Evolutionary conservation across 2,797 vertebrate species (phyloP).

Genomic region (Artibeus jamaicensis): DNA sequence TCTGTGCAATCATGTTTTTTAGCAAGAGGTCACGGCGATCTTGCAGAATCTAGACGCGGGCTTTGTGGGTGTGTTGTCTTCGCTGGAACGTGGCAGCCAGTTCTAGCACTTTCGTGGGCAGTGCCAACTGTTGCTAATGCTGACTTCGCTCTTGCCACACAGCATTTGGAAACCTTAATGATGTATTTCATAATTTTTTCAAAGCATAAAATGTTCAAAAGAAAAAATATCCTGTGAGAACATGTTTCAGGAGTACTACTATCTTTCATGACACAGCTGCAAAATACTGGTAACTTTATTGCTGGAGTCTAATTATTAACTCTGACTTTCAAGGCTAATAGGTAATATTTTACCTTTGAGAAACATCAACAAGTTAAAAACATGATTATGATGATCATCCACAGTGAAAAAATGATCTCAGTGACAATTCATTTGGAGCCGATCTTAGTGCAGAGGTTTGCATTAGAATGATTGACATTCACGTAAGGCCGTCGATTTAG

Average conservation of each 20-base stretch:
- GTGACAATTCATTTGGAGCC: background rate
- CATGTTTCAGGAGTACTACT: background rate
- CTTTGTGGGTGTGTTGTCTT: constrained; percentile 57
- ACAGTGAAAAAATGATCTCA: background rate
- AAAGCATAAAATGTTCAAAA: constrained; percentile 20
- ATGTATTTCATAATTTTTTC: constrained; percentile 35
- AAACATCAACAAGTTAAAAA: background rate
- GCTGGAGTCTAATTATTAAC: background rate
- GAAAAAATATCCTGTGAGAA: background rate
- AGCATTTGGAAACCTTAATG: background rate
- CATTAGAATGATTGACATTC: background rate
- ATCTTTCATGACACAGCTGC: background rate
- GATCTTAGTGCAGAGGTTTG: background rate
- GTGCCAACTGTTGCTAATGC: background rate
- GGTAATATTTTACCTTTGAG: constrained; percentile 23
- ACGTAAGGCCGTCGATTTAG: background rate
- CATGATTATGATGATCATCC: background rate
- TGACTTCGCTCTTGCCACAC: background rate
- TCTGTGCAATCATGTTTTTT: constrained; percentile 46
- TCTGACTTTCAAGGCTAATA: background rate
- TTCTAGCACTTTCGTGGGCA: background rate
- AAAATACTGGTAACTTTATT: background rate
- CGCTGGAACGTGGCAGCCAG: constrained; percentile 10
- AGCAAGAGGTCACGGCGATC: constrained; percentile 15
- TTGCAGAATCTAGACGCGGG: constrained; percentile 47